Percentiles rank a stretch among this genome's conserved stretches.
These are phyloP conservation scores for Aplysina aerophoba DNA, from an alignment of 37 sponge, comb jelly and placozoan species.

Conservation along the genomic window DNA sequence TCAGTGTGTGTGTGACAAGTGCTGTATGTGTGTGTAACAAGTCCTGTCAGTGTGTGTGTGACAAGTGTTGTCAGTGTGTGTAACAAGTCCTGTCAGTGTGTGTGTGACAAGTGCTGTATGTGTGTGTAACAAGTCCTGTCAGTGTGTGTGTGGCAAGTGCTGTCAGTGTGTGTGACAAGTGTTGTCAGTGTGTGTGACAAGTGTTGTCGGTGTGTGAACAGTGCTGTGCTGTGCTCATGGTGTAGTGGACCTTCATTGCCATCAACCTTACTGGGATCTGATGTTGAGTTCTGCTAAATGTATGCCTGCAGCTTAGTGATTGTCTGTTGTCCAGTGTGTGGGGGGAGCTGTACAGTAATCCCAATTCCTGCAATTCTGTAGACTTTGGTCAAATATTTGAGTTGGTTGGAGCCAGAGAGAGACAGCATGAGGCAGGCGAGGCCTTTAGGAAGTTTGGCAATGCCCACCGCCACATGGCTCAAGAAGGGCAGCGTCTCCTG, in stretches of 20 bases:
- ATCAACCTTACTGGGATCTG: no score
- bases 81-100: slow-evolving; percentile 20
- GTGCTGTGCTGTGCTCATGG: no score
- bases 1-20: not conserved
- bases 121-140: no score
- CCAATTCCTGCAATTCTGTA: not conserved
- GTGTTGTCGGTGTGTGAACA: not conserved
- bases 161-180: not conserved
- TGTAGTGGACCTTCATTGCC: no score
- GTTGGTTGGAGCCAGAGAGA: slow-evolving; percentile 80
- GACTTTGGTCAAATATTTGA: slow-evolving; percentile 82
- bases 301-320: no score
- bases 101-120: slow-evolving; percentile 5
- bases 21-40: not conserved
- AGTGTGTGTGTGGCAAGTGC: no score
- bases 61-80: slow-evolving; percentile 34
- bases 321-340: no score
- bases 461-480: slow-evolving; percentile 82
- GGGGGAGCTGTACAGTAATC: no score
- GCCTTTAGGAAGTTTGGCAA: slow-evolving; percentile 90
- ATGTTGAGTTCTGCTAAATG: no score
- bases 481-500: slow-evolving; percentile 74
- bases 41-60: not conserved
- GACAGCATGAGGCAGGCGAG: slow-evolving; percentile 78
- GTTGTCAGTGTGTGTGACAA: slow-evolving; percentile 35